These are phyloP conservation scores for Petrophora chlorosata DNA, from an alignment of 2,888 invertebrate genomes.

Conservation along the genomic window DNA sequence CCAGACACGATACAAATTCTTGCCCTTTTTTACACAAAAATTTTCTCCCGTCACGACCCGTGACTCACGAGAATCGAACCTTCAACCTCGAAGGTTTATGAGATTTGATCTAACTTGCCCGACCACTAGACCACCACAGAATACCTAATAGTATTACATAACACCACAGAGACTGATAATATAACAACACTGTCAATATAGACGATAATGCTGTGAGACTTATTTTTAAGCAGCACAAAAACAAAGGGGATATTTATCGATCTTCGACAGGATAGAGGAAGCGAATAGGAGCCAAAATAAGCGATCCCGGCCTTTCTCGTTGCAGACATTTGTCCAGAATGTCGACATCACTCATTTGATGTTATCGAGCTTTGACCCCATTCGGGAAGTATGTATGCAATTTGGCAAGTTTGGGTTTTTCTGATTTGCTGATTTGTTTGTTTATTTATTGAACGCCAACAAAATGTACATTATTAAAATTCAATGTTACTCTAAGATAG, in stretches of 20 bases:
- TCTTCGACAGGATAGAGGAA: constrained; percentile 2
- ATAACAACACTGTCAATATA: too few relatives aligned
- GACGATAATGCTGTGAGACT: too few relatives aligned
- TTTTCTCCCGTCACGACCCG: too few relatives aligned
- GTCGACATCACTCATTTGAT: constrained; percentile 35
- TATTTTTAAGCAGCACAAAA: constrained; percentile 1
- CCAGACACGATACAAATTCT: too few relatives aligned
- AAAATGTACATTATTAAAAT: background rate
- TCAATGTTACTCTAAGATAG: too few relatives aligned
- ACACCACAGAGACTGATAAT: too few relatives aligned
- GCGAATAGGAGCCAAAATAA: constrained; percentile 22
- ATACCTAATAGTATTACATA: too few relatives aligned
- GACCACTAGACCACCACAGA: too few relatives aligned
- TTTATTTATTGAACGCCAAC: background rate
- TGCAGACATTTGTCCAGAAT: constrained; percentile 42
- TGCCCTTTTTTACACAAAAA: too few relatives aligned
- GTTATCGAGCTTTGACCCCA: constrained; percentile 33
- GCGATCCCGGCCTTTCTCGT: constrained; percentile 34
- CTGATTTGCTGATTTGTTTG: constrained; percentile 6
- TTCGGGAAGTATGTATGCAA: constrained; percentile 12
- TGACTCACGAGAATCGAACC: too few relatives aligned
- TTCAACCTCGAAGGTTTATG: too few relatives aligned
- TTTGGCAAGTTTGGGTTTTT: constrained; percentile 7
- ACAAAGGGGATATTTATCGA: constrained; percentile 6
- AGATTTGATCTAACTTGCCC: too few relatives aligned